Conservation (phyloP, 2,113 vertebrate species). For the Benthochromis sp. region DNA sequence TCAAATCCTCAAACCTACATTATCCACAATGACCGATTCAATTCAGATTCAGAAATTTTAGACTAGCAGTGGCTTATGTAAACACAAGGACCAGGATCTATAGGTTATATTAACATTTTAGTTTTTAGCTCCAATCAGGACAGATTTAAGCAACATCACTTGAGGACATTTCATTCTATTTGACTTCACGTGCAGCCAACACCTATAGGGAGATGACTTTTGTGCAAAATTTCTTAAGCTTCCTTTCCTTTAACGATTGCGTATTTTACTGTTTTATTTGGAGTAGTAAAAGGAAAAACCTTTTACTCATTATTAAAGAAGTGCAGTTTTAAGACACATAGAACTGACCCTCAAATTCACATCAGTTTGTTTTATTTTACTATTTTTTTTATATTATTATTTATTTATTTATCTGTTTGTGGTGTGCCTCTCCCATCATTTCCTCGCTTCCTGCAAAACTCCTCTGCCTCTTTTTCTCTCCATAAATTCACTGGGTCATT, state of each 20-base stretch:
- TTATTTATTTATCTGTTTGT: not conserved
- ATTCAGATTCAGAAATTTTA: not conserved
- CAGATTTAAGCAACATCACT: not conserved
- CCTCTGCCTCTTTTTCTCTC: not conserved
- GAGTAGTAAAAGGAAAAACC: not conserved
- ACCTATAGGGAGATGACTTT: not conserved
- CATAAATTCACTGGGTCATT: slow-evolving; percentile 44
- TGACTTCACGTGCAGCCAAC: not conserved
- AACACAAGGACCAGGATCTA: not conserved
- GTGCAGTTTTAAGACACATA: not conserved
- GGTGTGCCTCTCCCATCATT: not conserved
- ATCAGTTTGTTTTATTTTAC: not conserved
- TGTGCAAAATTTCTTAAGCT: not conserved
- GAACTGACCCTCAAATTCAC: not conserved
- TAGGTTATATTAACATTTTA: not conserved
- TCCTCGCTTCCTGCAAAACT: slow-evolving; percentile 4
- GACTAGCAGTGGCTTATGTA: not conserved
- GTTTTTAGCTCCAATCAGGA: not conserved
- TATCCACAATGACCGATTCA: not conserved
- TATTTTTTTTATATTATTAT: not conserved
- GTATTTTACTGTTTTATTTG: not conserved
- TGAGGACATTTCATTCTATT: not conserved
- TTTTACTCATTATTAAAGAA: not conserved
- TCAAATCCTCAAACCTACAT: not conserved
- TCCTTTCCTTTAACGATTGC: not conserved